Evolutionary conservation across 2,113 vertebrate species (phyloP).

Genomic region (Bos taurus): DNA sequence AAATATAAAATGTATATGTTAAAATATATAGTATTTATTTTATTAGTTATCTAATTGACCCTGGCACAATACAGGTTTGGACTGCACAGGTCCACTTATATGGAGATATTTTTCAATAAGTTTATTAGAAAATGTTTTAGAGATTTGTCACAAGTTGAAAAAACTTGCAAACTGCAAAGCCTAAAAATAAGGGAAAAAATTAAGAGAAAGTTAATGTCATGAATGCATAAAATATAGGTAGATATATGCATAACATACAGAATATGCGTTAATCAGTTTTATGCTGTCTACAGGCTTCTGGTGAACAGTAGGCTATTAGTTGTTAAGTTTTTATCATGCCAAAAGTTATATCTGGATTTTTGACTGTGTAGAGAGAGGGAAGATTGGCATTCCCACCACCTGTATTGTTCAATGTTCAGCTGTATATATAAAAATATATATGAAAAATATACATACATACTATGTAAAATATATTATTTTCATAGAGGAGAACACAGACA

Average conservation of each 20-base stretch:
- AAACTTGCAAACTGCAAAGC: not conserved
- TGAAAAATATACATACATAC: not conserved
- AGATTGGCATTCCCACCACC: not conserved
- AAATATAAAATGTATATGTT: not conserved
- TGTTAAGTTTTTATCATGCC: not conserved
- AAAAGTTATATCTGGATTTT: not conserved
- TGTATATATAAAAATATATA: not conserved
- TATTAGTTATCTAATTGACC: not conserved
- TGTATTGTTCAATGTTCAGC: not conserved
- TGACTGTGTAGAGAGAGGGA: not conserved
- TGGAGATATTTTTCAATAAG: not conserved
- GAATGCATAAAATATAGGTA: not conserved
- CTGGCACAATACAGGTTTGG: not conserved
- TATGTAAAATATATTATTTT: not conserved
- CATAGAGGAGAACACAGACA: not conserved
- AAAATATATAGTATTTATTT: not conserved
- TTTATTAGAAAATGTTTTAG: not conserved
- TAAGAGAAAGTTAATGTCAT: not conserved
- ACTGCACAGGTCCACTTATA: not conserved
- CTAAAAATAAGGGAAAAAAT: not conserved
- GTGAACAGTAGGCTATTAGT: not conserved
- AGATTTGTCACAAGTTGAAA: not conserved
- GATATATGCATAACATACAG: not conserved
- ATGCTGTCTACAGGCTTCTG: not conserved
- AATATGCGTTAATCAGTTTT: not conserved